These are phyloP conservation scores for Rhimphoctona megacephalus DNA, from an alignment of 2,888 invertebrate genomes.

Conservation along the genomic window DNA sequence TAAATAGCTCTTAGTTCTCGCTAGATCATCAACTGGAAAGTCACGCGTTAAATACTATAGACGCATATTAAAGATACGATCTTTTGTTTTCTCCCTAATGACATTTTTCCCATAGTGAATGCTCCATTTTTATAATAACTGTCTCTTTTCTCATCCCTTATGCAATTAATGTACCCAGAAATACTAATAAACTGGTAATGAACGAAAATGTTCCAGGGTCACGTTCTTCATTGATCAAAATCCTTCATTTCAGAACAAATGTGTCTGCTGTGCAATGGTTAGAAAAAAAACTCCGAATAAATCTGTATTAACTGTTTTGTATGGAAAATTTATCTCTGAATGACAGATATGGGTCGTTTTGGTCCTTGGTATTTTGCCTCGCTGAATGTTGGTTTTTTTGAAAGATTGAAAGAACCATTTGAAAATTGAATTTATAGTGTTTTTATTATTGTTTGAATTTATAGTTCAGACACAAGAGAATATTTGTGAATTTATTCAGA, in stretches of 20 bases:
- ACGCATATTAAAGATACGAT: background rate
- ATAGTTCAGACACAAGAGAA: background rate
- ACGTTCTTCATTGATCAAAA: background rate
- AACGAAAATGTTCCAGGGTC: background rate
- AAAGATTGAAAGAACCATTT: background rate
- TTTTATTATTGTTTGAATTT: background rate
- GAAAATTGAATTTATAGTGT: background rate
- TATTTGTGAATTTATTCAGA: background rate
- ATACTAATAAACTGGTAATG: background rate
- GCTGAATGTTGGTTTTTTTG: background rate
- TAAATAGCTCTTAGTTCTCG: slow-evolving; percentile 54
- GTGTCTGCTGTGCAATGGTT: background rate
- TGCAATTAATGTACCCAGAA: background rate
- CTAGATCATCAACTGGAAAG: background rate
- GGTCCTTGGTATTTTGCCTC: background rate
- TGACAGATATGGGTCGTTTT: background rate
- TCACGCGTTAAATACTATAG: slow-evolving; percentile 15
- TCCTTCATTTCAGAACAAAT: slow-evolving; percentile 1
- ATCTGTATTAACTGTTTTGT: background rate
- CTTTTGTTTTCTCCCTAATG: slow-evolving; percentile 29
- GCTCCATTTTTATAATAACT: background rate
- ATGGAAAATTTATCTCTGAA: background rate
- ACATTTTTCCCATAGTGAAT: background rate
- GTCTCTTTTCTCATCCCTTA: background rate
- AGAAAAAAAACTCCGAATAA: background rate